A percentile compares a stretch with the other conserved stretches of the same genome.
phyloP scores from a whole-genome alignment of 2,888 invertebrate species.

The Antitype chi region DNA sequence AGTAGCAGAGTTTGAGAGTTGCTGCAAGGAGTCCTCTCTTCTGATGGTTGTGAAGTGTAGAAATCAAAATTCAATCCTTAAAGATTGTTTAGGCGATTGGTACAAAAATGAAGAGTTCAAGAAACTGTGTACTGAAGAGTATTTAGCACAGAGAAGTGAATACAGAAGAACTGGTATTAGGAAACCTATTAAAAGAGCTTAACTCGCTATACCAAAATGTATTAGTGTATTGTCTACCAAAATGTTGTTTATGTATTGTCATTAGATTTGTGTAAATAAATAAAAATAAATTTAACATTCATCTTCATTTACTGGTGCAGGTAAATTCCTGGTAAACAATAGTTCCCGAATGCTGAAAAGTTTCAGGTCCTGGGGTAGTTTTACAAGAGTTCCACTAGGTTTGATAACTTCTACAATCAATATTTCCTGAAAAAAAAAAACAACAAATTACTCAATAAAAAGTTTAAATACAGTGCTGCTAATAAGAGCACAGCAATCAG shows the following conservation, averaged over 20 bases:
- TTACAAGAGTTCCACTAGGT: conserved; percentile 74
- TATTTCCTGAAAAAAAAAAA: conserved; percentile 90
- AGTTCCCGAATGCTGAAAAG: conserved; percentile 92
- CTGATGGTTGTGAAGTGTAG: conserved; percentile 94
- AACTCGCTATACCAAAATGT: conserved; percentile 54
- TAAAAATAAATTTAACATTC: conserved; percentile 72
- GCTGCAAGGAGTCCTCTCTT: conserved; percentile 93
- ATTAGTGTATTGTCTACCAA: not conserved
- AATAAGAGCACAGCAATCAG: not conserved
- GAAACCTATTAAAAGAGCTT: conserved; percentile 89
- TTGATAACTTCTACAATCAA: conserved; percentile 91
- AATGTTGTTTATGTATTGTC: conserved; percentile 35
- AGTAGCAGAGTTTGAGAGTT: conserved; percentile 93
- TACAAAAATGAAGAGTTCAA: conserved; percentile 94
- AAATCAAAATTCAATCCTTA: conserved; percentile 92
- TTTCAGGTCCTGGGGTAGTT: conserved; percentile 88
- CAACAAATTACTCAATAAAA: not conserved
- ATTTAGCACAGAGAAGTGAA: conserved; percentile 95
- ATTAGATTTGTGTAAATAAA: conserved; percentile 76
- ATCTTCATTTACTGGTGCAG: conserved; percentile 84
- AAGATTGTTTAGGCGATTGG: conserved; percentile 94
- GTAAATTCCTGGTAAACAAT: conserved; percentile 91
- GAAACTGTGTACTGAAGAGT: conserved; percentile 94
- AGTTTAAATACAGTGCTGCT: not conserved
- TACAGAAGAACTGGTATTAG: conserved; percentile 95